phyloP scores from a whole-genome alignment of 2,888 invertebrate genomes.

The Drosophila pseudotakahashii region DNA sequence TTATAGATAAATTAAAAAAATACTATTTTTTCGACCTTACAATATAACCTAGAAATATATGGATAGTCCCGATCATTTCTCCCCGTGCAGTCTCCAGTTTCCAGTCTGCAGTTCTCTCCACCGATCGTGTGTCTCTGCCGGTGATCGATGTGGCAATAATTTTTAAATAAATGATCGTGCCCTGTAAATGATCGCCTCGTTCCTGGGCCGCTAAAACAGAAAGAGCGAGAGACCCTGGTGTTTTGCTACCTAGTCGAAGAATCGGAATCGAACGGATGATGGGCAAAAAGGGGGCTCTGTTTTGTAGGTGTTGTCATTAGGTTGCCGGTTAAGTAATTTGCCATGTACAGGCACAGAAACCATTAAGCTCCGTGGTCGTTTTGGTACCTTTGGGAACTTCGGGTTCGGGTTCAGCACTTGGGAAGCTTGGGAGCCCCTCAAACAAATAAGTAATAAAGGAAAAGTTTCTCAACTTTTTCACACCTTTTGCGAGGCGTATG shows the following conservation, averaged over 20 bases:
- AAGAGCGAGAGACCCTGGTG: constrained; percentile 8
- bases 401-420: not conserved
- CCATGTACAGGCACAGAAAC: constrained; percentile 62
- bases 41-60: not conserved
- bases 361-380: constrained; percentile 54
- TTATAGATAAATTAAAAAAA: no score
- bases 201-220: constrained; percentile 30
- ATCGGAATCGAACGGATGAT: not conserved
- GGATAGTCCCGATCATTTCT: not conserved
- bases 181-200: constrained; percentile 74
- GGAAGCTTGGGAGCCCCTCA: constrained; percentile 13
- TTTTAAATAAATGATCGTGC: constrained; percentile 78
- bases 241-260: constrained; percentile 14
- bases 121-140: constrained; percentile 50
- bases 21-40: no score
- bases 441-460: constrained; percentile 54
- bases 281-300: constrained; percentile 28
- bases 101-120: constrained; percentile 18
- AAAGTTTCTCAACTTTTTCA: constrained; percentile 63
- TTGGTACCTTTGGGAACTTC: not conserved
- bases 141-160: constrained; percentile 81
- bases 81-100: constrained; percentile 18
- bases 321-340: constrained; percentile 74
- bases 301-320: constrained; percentile 75
- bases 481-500: constrained; percentile 54